These are phyloP conservation scores for Venustaconcha ellipsiformis DNA, from an alignment of 1,140 invertebrate species.

Conservation along the genomic window DNA sequence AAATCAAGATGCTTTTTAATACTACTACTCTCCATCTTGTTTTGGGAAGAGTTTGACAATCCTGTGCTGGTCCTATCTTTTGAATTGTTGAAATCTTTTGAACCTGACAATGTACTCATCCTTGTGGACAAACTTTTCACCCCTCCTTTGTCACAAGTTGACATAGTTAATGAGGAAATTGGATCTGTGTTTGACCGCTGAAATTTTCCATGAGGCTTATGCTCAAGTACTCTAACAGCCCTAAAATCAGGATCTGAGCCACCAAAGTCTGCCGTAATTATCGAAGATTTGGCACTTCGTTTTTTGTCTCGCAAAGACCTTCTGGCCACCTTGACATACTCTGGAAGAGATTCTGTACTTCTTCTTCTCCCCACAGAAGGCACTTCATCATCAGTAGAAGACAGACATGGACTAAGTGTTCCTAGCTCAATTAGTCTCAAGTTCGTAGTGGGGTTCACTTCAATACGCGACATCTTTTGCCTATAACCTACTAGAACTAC, in stretches of 20 bases:
- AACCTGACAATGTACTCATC: too few relatives aligned
- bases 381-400: slow-evolving; percentile 7
- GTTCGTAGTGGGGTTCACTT: slow-evolving; percentile 28
- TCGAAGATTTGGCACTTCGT: slow-evolving; percentile 13
- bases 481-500: slow-evolving; percentile 65
- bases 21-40: not conserved
- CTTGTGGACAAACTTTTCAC: too few relatives aligned
- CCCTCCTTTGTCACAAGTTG: too few relatives aligned
- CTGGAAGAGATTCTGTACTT: slow-evolving; percentile 57
- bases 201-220: slow-evolving; percentile 7
- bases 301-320: slow-evolving; percentile 27
- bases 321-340: slow-evolving; percentile 38
- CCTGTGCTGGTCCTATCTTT: not conserved
- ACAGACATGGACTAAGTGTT: slow-evolving; percentile 53
- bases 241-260: not conserved
- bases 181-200: slow-evolving; percentile 25
- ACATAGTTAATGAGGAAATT: not conserved
- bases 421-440: slow-evolving; percentile 66
- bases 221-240: not conserved
- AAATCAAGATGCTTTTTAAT: slow-evolving; percentile 28
- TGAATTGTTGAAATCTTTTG: too few relatives aligned
- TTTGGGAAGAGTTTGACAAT: not conserved
- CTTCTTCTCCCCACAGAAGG: slow-evolving; percentile 53
- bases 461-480: slow-evolving; percentile 58
- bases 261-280: slow-evolving; percentile 31